Evolutionary conservation across 2,888 invertebrate species (phyloP), one percentile per base, ranked within the genome.

Genomic region (Tipula lateralis): DNA sequence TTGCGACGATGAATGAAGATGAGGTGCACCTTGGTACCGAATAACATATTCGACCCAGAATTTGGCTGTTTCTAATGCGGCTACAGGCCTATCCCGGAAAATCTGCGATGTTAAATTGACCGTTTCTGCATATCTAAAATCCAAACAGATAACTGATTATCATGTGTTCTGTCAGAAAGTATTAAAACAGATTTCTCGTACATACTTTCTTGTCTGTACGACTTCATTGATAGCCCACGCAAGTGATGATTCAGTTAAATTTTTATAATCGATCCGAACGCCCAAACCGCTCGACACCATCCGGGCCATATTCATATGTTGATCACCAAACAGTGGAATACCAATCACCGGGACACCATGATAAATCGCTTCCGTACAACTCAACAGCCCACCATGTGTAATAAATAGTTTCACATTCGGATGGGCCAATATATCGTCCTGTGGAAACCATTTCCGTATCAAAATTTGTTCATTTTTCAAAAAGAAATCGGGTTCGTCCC

Each of bases 311-410:
- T 92, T 92, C 24, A 90, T 86, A 84, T 90, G 89, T 87, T 92
- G 92, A 87, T 92, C 92, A 0, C 89, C 91, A 85, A 91, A 91
- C n/a, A 92, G 88, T 0, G 92, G 92, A 83, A 92, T 89, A 0
- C 91, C 91, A 16, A 92, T 87, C n/a, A 91, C 87, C 0, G 92
- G 91, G n/a, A 90, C 90, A 19, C 91, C 91, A 86, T 91, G 89
- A 84, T 91, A 90, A 84, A 91, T 87, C 0, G 91, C 89, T 86
- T 92, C 91, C 0, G 89, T 91, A 16, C 90, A 90, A 86, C 91
- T 91, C 13, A 91, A 86, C 6, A 91, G 86, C 0, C 91, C 91
- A 1, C 91, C 91, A 84, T 92, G 91, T 0, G 91, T 91, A 9
- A 91, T 91, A 85, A 91, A 91, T 0, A 90, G 85, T 50, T 89